These are phyloP conservation scores for Sinonovacula constricta DNA, from an alignment of 1,140 invertebrate species.

Conservation along the genomic window DNA sequence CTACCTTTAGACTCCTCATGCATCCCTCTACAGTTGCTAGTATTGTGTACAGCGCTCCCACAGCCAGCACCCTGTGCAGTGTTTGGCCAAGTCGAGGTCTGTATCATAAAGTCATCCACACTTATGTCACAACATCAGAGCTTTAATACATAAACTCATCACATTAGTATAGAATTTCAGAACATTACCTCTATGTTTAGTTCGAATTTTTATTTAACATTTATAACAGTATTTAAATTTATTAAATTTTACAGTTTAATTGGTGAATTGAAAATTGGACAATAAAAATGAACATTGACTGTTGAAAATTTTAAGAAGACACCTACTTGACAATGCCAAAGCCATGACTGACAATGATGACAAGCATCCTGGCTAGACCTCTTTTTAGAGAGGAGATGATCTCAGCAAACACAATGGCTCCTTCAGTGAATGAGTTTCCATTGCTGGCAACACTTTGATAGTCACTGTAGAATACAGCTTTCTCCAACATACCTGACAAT, in stretches of 20 bases:
- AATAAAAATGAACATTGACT: no score
- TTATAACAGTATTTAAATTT: no score
- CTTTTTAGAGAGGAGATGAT: constrained; percentile 93
- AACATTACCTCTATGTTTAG: no score
- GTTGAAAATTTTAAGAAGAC: no score
- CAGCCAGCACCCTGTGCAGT: constrained; percentile 90
- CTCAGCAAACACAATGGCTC: constrained; percentile 89
- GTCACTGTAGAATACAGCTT: constrained; percentile 93
- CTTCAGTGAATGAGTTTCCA: constrained; percentile 83
- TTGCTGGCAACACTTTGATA: constrained; percentile 89
- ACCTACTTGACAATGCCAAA: constrained; percentile 95
- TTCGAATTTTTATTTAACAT: no score
- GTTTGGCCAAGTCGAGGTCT: constrained; percentile 91
- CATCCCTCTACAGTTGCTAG: constrained; percentile 90
- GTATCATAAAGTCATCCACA: constrained; percentile 67
- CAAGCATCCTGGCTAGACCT: constrained; percentile 93
- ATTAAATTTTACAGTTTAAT: no score
- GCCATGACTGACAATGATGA: constrained; percentile 95
- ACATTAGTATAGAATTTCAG: no score
- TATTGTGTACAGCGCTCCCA: constrained; percentile 89
- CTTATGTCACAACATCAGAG: no score
- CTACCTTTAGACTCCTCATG: constrained; percentile 84
- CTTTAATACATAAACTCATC: no score
- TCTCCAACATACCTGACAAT: constrained; percentile 81
- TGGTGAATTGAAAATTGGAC: no score